These are phyloP conservation scores for Campylomormyrus tamandua DNA, from an alignment of 2,113 vertebrate genomes.

Conservation along the genomic window DNA sequence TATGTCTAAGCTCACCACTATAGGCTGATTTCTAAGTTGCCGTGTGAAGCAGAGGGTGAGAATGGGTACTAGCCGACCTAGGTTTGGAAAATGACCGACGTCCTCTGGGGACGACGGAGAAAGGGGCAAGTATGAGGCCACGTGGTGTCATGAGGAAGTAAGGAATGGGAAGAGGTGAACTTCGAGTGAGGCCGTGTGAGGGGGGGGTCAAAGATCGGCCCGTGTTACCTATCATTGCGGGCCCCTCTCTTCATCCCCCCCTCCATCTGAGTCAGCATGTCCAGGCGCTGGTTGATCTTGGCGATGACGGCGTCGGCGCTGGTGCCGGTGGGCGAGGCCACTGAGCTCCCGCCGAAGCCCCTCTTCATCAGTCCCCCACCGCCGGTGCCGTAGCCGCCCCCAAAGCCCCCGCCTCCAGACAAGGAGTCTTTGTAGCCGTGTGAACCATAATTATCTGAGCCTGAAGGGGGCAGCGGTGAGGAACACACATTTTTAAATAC, in stretches of 20 bases:
- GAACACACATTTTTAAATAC: not conserved
- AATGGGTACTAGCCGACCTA: not conserved
- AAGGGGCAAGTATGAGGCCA: not conserved
- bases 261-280: constrained; percentile 67
- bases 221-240: constrained; percentile 57
- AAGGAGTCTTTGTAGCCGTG: constrained; percentile 62
- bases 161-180: not conserved
- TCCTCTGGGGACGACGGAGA: not conserved
- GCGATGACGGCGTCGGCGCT: constrained; percentile 70
- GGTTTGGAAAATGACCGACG: not conserved
- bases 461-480: constrained; percentile 28
- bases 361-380: constrained; percentile 52
- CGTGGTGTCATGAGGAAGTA: not conserved
- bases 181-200: not conserved
- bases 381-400: constrained; percentile 35
- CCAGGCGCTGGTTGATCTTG: constrained; percentile 82
- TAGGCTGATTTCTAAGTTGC: not conserved
- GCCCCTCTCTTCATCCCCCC: constrained; percentile 49
- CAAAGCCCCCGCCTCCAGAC: constrained; percentile 54
- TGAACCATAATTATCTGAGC: constrained; percentile 53
- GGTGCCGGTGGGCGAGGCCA: constrained; percentile 52
- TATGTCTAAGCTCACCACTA: not conserved
- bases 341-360: constrained; percentile 45
- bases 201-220: not conserved
- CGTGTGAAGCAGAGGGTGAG: not conserved